Conservation (phyloP, 2,797 vertebrate species). For the Oreortyx pictus region DNA sequence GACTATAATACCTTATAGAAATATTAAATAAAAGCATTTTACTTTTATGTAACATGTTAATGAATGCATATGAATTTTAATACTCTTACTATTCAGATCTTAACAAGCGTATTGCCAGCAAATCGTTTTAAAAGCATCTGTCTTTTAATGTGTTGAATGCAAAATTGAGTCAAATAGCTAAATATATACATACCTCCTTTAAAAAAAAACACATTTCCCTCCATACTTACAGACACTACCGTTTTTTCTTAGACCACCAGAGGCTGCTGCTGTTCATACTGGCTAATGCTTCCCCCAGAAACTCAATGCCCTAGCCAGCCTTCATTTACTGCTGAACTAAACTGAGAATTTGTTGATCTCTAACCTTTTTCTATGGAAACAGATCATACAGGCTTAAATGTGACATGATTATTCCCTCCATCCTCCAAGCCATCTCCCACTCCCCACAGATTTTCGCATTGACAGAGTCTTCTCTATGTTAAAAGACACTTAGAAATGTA, state of each 20-base stretch:
- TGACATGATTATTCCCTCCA: neutral
- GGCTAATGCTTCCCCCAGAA: slow-evolving; percentile 66
- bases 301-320: neutral
- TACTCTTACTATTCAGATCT: slow-evolving; percentile 77
- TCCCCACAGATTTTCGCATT: slow-evolving; percentile 14
- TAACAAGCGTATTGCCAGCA: slow-evolving; percentile 77
- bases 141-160: slow-evolving; percentile 75
- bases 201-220: slow-evolving; percentile 64
- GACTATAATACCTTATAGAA: slow-evolving; percentile 73
- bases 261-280: slow-evolving; percentile 75
- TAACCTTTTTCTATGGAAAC: slow-evolving; percentile 23
- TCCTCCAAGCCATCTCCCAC: neutral
- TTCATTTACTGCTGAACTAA: slow-evolving; percentile 42
- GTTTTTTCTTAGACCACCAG: slow-evolving; percentile 77
- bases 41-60: slow-evolving; percentile 79
- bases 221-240: slow-evolving; percentile 51
- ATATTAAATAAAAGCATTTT: slow-evolving; percentile 78
- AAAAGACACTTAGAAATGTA: slow-evolving; percentile 48
- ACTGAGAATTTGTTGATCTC: slow-evolving; percentile 43
- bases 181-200: slow-evolving; percentile 76
- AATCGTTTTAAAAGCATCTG: slow-evolving; percentile 79
- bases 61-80: slow-evolving; percentile 81
- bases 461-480: neutral
- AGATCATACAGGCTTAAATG: slow-evolving; percentile 25
- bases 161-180: slow-evolving; percentile 76